phyloP scores from a whole-genome alignment of 2,113 vertebrate genomes.

The Oncorhynchus tshawytscha region DNA sequence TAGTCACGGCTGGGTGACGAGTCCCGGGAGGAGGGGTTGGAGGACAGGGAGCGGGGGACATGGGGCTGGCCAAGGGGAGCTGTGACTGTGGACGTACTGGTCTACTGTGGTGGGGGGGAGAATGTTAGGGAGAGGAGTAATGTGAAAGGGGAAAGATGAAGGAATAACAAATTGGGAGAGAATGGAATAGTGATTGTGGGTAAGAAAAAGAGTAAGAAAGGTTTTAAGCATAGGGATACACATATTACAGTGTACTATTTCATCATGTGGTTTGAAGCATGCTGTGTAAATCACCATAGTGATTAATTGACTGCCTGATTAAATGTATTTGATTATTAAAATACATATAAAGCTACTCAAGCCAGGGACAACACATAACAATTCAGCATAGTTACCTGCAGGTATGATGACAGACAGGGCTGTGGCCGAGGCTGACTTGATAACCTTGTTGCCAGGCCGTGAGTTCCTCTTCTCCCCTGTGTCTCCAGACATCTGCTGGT shows the following conservation, averaged over 20 bases:
- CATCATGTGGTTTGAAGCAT: too few relatives aligned
- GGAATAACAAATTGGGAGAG: neutral
- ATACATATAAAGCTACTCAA: too few relatives aligned
- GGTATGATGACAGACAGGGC: conserved; percentile 93
- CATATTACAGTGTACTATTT: too few relatives aligned
- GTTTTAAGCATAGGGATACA: neutral
- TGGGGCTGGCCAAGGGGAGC: conserved; percentile 88
- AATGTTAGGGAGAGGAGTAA: neutral
- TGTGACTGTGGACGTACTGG: conserved; percentile 73
- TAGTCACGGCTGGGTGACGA: conserved; percentile 91
- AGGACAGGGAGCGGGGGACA: conserved; percentile 90
- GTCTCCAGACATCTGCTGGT: conserved; percentile 82
- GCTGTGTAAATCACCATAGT: conserved; percentile 1
- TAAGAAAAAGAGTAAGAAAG: neutral
- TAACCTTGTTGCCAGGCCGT: conserved; percentile 85
- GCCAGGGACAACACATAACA: too few relatives aligned
- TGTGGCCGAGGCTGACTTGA: conserved; percentile 90
- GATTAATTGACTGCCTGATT: too few relatives aligned
- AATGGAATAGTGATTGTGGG: neutral
- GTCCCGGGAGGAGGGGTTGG: conserved; percentile 89
- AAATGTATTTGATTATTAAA: too few relatives aligned
- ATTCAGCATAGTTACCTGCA: conserved; percentile 71
- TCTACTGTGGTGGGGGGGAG: conserved; percentile 74
- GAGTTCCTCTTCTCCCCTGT: conserved; percentile 79
- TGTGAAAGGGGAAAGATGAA: neutral